phyloP scores from a whole-genome alignment of 1,140 invertebrate species.

The Scaptomyza graminum region DNA sequence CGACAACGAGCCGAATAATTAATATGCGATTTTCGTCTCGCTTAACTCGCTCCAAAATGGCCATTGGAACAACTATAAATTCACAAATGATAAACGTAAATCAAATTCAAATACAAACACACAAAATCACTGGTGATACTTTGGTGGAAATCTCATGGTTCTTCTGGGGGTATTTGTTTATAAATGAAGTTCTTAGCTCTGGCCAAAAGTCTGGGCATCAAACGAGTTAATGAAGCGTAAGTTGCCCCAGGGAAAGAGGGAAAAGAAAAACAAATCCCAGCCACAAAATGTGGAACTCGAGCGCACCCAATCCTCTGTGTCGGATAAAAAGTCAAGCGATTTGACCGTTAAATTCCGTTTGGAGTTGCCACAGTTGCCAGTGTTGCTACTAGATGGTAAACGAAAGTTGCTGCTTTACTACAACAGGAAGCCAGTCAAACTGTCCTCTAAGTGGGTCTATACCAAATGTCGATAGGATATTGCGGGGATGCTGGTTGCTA shows the following conservation, averaged over 20 bases:
- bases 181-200: slow-evolving; percentile 38
- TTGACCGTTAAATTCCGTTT: slow-evolving; percentile 69
- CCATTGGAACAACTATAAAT: slow-evolving; percentile 54
- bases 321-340: slow-evolving; percentile 69
- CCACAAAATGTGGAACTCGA: slow-evolving; percentile 8
- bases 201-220: slow-evolving; percentile 45
- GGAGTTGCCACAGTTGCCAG: slow-evolving; percentile 7
- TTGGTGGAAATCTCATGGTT: background rate
- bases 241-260: slow-evolving; percentile 6
- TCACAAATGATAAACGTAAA: slow-evolving; percentile 68
- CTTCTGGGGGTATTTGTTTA: slow-evolving; percentile 17
- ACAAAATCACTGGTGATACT: background rate
- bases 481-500: background rate
- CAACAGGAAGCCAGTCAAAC: slow-evolving; percentile 6
- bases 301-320: background rate
- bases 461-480: background rate
- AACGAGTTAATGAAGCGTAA: slow-evolving; percentile 74
- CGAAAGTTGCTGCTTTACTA: background rate
- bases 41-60: slow-evolving; percentile 19
- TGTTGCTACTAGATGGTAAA: background rate
- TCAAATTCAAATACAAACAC: slow-evolving; percentile 59
- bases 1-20: slow-evolving; percentile 59
- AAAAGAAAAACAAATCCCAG: background rate
- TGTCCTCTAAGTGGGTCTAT: slow-evolving; percentile 24
- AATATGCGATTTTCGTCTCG: slow-evolving; percentile 64